These are phyloP conservation scores for Andrena flavipes DNA, from an alignment of 2,888 invertebrate genomes.

Conservation along the genomic window DNA sequence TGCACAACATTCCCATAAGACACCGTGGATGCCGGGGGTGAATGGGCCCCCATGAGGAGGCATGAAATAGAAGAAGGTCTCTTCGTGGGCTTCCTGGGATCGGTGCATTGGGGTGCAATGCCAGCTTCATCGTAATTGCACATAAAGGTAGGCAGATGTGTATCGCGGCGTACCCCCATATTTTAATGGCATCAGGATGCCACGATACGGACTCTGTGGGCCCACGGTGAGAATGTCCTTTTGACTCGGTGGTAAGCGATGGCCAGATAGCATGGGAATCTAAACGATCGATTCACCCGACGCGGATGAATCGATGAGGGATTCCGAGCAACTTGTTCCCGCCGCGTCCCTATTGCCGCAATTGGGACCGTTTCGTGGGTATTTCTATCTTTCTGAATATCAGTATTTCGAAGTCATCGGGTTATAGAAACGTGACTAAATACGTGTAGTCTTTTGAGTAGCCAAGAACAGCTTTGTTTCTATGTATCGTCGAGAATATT, in stretches of 20 bases:
- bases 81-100: slow-evolving; percentile 60
- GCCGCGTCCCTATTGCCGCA: background rate
- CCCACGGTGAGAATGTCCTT: slow-evolving; percentile 58
- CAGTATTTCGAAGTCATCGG: no score
- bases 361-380: slow-evolving; percentile 26
- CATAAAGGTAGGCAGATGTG: slow-evolving; percentile 68
- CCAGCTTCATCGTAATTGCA: slow-evolving; percentile 68
- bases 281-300: slow-evolving; percentile 54
- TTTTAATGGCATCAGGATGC: slow-evolving; percentile 62
- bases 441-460: no score
- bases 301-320: slow-evolving; percentile 36
- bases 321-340: slow-evolving; percentile 52
- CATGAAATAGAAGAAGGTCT: slow-evolving; percentile 65
- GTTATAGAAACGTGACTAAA: no score
- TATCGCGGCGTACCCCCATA: slow-evolving; percentile 67
- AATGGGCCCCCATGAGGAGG: slow-evolving; percentile 69
- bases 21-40: slow-evolving; percentile 36
- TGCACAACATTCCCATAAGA: slow-evolving; percentile 66
- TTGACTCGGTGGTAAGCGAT: slow-evolving; percentile 52
- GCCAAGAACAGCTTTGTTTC: no score
- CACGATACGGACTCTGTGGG: slow-evolving; percentile 26
- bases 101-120: slow-evolving; percentile 67
- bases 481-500: no score
- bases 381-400: background rate
- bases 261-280: slow-evolving; percentile 65